A percentile compares a stretch with the other conserved stretches of the same genome.
These are phyloP conservation scores for Hypena proboscidalis DNA, from an alignment of 2,888 invertebrate species.

Conservation along the genomic window DNA sequence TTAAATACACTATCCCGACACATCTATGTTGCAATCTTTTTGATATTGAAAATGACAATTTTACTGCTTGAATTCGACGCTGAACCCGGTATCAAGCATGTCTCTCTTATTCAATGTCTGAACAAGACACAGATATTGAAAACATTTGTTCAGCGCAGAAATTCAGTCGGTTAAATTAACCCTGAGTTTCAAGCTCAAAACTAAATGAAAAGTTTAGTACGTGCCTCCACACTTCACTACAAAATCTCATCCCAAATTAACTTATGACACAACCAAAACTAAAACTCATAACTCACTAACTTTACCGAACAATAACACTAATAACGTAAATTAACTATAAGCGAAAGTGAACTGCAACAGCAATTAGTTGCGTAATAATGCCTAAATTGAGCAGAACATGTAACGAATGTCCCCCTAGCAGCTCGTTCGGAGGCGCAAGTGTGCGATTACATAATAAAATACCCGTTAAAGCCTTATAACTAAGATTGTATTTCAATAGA, in stretches of 20 bases:
- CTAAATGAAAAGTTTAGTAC: too few species aligned
- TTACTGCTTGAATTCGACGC: too few species aligned
- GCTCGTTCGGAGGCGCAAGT: conserved; percentile 34
- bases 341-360: conserved; percentile 59
- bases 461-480: conserved; percentile 43
- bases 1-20: too few species aligned
- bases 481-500: conserved; percentile 14
- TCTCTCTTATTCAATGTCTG: too few species aligned
- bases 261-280: neutral
- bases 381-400: conserved; percentile 63
- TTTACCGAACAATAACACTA: conserved; percentile 8
- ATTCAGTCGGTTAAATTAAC: too few species aligned
- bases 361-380: conserved; percentile 63
- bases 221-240: too few species aligned
- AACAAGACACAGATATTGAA: too few species aligned
- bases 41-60: too few species aligned
- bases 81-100: too few species aligned
- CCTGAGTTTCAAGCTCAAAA: too few species aligned
- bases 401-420: conserved; percentile 60
- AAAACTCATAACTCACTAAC: neutral
- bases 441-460: conserved; percentile 54
- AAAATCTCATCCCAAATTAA: neutral
- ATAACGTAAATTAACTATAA: conserved; percentile 46
- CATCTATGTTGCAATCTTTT: too few species aligned
- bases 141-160: too few species aligned